These are phyloP conservation scores for Decapterus maruadsi DNA, from an alignment of 2,797 vertebrate species.

Conservation along the genomic window DNA sequence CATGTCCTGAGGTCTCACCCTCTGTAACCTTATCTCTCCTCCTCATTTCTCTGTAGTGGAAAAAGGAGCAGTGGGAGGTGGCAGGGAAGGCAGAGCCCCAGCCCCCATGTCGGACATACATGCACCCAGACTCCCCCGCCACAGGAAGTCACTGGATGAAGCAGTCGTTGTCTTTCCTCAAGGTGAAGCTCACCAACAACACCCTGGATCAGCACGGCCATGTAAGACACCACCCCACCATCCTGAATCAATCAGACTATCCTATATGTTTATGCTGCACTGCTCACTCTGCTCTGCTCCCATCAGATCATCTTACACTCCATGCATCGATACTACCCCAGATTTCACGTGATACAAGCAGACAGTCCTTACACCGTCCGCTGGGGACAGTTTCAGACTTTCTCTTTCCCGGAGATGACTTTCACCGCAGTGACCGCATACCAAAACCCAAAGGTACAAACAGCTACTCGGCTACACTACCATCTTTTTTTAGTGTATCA, in stretches of 20 bases:
- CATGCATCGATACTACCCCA: slow-evolving; percentile 93
- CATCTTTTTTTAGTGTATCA: not conserved
- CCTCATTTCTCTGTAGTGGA: slow-evolving; percentile 86
- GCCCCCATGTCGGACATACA: slow-evolving; percentile 88
- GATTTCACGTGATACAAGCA: slow-evolving; percentile 91
- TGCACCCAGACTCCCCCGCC: slow-evolving; percentile 92
- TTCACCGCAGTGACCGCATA: slow-evolving; percentile 94
- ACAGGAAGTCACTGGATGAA: slow-evolving; percentile 94
- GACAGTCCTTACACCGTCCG: slow-evolving; percentile 88
- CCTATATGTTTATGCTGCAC: too few relatives aligned
- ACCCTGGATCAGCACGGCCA: slow-evolving; percentile 92
- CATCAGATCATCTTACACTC: slow-evolving; percentile 92
- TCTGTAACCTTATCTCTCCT: slow-evolving; percentile 27
- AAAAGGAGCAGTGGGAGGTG: slow-evolving; percentile 92
- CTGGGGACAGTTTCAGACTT: slow-evolving; percentile 90
- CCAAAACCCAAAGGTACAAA: slow-evolving; percentile 90
- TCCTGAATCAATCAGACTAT: not conserved
- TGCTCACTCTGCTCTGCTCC: not conserved
- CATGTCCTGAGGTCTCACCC: slow-evolving; percentile 39
- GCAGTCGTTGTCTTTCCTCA: slow-evolving; percentile 90
- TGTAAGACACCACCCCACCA: slow-evolving; percentile 67
- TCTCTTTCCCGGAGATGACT: slow-evolving; percentile 90
- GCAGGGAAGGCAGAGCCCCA: slow-evolving; percentile 91
- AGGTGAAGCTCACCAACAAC: slow-evolving; percentile 95
- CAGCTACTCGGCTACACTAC: not conserved